Conservation (phyloP, 2,113 vertebrate species). For the Morone chrysops region DNA sequence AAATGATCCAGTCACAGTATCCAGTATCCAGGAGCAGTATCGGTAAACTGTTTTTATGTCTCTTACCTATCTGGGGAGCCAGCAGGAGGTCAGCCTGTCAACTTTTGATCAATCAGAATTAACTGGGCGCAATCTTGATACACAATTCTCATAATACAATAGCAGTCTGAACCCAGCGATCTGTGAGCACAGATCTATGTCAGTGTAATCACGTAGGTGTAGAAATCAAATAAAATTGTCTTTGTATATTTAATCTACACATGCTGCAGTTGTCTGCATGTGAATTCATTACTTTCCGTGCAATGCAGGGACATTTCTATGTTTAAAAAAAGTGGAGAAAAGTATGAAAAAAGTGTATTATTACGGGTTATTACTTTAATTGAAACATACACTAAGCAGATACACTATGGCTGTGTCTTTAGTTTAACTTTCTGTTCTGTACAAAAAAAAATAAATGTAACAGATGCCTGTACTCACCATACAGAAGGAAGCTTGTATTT, state of each 20-base stretch:
- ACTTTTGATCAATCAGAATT: no score
- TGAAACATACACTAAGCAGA: background rate
- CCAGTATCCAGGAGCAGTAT: background rate
- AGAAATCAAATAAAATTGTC: background rate
- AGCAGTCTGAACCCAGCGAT: background rate
- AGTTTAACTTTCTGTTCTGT: background rate
- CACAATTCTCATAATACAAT: background rate
- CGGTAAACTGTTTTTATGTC: background rate
- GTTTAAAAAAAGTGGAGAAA: background rate
- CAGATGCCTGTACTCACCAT: constrained; percentile 86
- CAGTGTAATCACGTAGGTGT: background rate
- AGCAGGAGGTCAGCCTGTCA: background rate
- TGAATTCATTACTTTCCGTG: no score
- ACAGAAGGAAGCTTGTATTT: constrained; percentile 93
- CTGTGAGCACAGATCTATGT: background rate
- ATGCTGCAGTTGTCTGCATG: no score
- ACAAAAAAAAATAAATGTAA: background rate
- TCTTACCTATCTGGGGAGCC: background rate
- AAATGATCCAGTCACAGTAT: background rate
- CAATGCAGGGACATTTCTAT: no score
- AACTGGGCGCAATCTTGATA: no score
- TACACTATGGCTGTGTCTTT: background rate
- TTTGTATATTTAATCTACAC: background rate
- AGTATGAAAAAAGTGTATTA: background rate
- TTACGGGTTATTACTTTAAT: background rate